Base-by-base conservation (phyloP, 2,797 vertebrate genomes). In the Sebastes dallii region DNA sequence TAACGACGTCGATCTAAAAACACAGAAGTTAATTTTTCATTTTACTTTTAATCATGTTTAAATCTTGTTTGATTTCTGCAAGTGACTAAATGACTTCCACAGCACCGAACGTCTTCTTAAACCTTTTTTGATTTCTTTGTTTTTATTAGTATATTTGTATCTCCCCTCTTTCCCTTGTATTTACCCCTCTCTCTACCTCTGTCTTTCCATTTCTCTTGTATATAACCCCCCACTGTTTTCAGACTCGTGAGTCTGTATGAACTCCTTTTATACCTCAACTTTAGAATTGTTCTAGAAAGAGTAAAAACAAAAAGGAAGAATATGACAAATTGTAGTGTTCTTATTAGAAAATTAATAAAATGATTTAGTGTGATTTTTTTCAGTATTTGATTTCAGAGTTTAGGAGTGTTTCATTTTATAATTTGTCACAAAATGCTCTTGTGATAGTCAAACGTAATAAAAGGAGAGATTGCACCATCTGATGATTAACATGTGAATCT, bases 241-340 rank as follows among this genome's bases (percentile, higher is more conserved):
- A 96, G 96, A 95, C 95, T 88, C 88, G 93, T 91, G 90, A 94
- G 95, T 96, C 96, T 96, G 95, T 95, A 95, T 91, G 92, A 96
- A 95, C 94, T 96, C 96, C 96, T 96, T 96, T 96, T 96, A 96
- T 96, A 96, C 96, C 96, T 96, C 96, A 96, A 96, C 95, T 96
- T 96, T 96, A 96, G 96, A 96, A 95, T 95, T 95, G 96, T 96
- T 96, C 96, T 96, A 96, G 96, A 95, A 96, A 95, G 95, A 96
- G 95, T 95, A 90, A 95, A 96, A 96, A 96, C 89, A 94, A 94
- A 84, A 94, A 91, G 89, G 88, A 94, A 93, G 91, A 95, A 95
- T 95, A 95, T 96, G 94, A 95, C 94, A 96, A 96, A 96, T 94
- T 96, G 96, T 96, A 96, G 96, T 96, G 95, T 96, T 96, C 96